A percentile compares a stretch with the other conserved stretches of the same genome.
phyloP scores from a whole-genome alignment of 1,140 invertebrate genomes.

The Atta colombica region DNA sequence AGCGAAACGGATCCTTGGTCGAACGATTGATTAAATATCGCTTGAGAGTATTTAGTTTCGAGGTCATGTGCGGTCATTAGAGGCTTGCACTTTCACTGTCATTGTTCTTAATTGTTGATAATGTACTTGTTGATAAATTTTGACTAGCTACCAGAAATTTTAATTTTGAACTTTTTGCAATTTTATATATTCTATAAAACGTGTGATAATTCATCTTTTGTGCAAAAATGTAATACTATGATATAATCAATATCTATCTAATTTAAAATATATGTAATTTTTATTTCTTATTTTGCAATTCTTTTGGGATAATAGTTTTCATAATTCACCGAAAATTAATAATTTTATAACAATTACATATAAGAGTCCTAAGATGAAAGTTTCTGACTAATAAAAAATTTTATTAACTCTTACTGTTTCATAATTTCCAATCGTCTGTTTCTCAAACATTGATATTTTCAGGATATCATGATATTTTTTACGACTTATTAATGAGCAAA shows the following conservation, averaged over 20 bases:
- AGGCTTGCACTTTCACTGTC: not conserved
- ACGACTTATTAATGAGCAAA: constrained; percentile 39
- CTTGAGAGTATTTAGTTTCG: not conserved
- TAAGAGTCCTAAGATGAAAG: not conserved
- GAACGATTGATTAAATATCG: constrained; percentile 35
- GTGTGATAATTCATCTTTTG: not conserved
- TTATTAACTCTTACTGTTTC: not conserved
- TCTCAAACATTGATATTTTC: not conserved
- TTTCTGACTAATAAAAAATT: not conserved
- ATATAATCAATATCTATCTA: not conserved
- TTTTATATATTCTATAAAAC: not conserved
- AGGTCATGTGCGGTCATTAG: not conserved
- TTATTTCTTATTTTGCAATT: not conserved
- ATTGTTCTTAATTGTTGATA: not conserved
- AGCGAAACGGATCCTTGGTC: constrained; percentile 7
- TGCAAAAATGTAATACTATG: not conserved
- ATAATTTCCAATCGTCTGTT: not conserved
- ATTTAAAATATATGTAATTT: not conserved
- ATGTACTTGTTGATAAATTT: not conserved
- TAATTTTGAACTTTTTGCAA: not conserved
- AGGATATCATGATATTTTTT: not conserved
- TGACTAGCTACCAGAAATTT: not conserved
- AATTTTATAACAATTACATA: constrained; percentile 13
- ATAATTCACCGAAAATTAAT: not conserved
- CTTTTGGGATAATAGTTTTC: not conserved